Percentiles rank a stretch among this genome's conserved stretches.
Evolutionary conservation across 2,888 invertebrate species (phyloP).

Genomic region (Tubulanus polymorphus): DNA sequence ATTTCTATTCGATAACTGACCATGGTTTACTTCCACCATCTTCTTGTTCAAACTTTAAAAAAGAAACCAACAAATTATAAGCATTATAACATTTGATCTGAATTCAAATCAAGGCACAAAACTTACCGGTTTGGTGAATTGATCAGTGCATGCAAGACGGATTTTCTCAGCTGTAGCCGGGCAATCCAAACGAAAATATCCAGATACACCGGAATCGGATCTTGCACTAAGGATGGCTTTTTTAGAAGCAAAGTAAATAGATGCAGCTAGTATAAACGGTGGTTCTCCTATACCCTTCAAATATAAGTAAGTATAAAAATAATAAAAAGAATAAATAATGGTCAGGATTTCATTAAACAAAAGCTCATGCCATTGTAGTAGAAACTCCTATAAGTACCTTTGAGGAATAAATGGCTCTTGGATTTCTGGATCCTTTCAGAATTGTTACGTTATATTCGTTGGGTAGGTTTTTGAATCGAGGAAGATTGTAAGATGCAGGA

Average conservation of each 20-base stretch:
- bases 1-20: no score
- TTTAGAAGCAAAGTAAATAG: slow-evolving; percentile 81
- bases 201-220: slow-evolving; percentile 64
- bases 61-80: no score
- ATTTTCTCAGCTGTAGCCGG: slow-evolving; percentile 87
- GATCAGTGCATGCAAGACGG: slow-evolving; percentile 82
- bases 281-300: slow-evolving; percentile 94
- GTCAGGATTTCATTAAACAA: no score
- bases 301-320: no score
- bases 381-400: no score
- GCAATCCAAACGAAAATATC: slow-evolving; percentile 65
- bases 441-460: slow-evolving; percentile 86
- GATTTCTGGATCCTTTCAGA: slow-evolving; percentile 84
- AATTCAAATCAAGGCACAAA: no score
- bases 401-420: slow-evolving; percentile 87
- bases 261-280: slow-evolving; percentile 79
- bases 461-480: slow-evolving; percentile 88
- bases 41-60: no score
- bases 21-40: no score
- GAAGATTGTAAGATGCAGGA: slow-evolving; percentile 91
- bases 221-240: slow-evolving; percentile 73
- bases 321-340: no score
- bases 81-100: no score
- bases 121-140: slow-evolving; percentile 63
- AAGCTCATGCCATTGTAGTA: no score